Evolutionary conservation across 2,113 vertebrate genomes (phyloP).

Genomic region (Eclectus roratus): DNA sequence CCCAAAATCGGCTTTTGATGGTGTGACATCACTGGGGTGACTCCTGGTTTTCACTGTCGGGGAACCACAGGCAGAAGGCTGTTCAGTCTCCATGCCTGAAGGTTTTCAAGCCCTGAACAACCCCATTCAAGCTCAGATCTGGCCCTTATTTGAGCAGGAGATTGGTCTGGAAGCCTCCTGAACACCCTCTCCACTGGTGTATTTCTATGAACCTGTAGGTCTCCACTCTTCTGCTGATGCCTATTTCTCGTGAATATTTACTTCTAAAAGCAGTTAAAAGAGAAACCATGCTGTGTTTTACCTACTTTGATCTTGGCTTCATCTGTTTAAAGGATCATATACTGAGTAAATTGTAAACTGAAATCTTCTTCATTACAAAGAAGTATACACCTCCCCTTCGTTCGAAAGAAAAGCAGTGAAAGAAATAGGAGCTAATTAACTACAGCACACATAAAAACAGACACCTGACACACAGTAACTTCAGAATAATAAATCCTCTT

Average conservation of each 20-base stretch:
- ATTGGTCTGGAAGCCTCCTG: background rate
- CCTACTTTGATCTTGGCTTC: background rate
- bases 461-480: background rate
- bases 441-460: background rate
- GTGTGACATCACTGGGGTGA: background rate
- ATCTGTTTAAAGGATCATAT: background rate
- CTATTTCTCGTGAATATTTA: background rate
- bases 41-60: background rate
- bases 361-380: background rate
- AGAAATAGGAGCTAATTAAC: constrained; percentile 36
- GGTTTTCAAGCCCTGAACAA: background rate
- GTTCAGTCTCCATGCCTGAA: background rate
- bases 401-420: background rate
- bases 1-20: background rate
- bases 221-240: background rate
- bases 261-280: background rate
- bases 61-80: background rate
- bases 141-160: background rate
- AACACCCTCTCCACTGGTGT: background rate
- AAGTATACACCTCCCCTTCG: background rate
- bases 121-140: background rate
- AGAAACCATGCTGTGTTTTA: background rate
- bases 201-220: rapidly evolving
- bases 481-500: constrained; percentile 4
- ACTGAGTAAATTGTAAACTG: background rate